phyloP scores from a whole-genome alignment of 1,140 invertebrate genomes.

The Cherax destructor region DNA sequence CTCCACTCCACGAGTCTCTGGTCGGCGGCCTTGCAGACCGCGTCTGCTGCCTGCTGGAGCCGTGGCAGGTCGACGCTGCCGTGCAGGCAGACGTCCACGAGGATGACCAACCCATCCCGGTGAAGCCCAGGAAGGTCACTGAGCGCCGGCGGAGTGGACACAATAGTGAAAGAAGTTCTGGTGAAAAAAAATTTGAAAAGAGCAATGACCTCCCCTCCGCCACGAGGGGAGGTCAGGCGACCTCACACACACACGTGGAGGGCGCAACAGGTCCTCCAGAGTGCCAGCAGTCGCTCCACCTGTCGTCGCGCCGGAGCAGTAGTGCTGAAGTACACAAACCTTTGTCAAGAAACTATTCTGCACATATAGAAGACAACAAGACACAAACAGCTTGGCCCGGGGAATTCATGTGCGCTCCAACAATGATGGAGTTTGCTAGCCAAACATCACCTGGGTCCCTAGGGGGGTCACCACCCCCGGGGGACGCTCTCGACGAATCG shows the following conservation, averaged over 20 bases:
- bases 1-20: slow-evolving; percentile 59
- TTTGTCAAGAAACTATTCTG: slow-evolving; percentile 35
- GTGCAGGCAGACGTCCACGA: slow-evolving; percentile 21
- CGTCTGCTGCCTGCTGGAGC: slow-evolving; percentile 59
- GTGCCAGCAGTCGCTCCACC: background rate
- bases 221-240: slow-evolving; percentile 5
- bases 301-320: background rate
- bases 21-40: slow-evolving; percentile 58
- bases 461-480: slow-evolving; percentile 42
- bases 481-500: slow-evolving; percentile 50
- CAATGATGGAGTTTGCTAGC: slow-evolving; percentile 27
- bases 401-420: slow-evolving; percentile 38
- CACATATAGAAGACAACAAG: slow-evolving; percentile 26
- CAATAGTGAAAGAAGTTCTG: slow-evolving; percentile 24
- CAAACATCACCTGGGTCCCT: slow-evolving; percentile 42
- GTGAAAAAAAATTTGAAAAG: slow-evolving; percentile 42
- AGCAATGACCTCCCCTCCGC: slow-evolving; percentile 26
- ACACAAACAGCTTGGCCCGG: slow-evolving; percentile 27
- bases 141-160: slow-evolving; percentile 52
- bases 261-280: slow-evolving; percentile 20
- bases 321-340: slow-evolving; percentile 2
- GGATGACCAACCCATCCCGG: background rate
- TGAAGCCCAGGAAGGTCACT: slow-evolving; percentile 46
- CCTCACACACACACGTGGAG: background rate
- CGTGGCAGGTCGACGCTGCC: slow-evolving; percentile 54